phyloP scores from a whole-genome alignment of 2,797 vertebrate species.

The Salarias fasciatus region DNA sequence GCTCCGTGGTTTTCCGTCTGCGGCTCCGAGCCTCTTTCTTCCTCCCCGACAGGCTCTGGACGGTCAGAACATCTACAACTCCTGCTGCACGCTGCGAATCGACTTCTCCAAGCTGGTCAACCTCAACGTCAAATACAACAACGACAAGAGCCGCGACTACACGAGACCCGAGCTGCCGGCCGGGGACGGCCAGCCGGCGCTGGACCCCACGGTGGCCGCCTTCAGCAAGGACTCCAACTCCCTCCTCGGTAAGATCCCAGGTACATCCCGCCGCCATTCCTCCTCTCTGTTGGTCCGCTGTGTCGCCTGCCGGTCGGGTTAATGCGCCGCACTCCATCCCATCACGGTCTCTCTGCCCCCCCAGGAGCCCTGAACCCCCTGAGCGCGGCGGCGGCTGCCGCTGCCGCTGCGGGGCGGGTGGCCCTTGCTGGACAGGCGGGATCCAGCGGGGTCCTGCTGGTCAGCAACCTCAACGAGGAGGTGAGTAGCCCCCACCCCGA shows the following conservation, averaged over 20 bases:
- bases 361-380: constrained; percentile 95
- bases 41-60: constrained; percentile 87
- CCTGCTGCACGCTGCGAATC: constrained; percentile 97
- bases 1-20: too few relatives aligned
- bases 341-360: constrained; percentile 45
- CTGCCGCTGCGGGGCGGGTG: constrained; percentile 94
- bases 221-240: constrained; percentile 96
- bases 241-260: constrained; percentile 93
- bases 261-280: constrained; percentile 73
- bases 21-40: too few relatives aligned
- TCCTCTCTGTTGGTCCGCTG: background rate
- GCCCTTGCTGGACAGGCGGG: constrained; percentile 91
- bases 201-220: constrained; percentile 90
- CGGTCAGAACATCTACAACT: constrained; percentile 98
- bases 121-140: constrained; percentile 99
- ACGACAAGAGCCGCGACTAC: constrained; percentile 98
- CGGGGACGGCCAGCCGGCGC: constrained; percentile 92
- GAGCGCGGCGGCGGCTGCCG: constrained; percentile 93
- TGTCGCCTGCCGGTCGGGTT: background rate
- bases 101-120: constrained; percentile 99
- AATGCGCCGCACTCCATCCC: constrained; percentile 47
- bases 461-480: constrained; percentile 99
- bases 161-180: constrained; percentile 96
- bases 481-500: constrained; percentile 80
- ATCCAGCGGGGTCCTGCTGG: constrained; percentile 92